phyloP scores from a whole-genome alignment of 2,888 invertebrate species.

The Drosophila paranaensis region DNA sequence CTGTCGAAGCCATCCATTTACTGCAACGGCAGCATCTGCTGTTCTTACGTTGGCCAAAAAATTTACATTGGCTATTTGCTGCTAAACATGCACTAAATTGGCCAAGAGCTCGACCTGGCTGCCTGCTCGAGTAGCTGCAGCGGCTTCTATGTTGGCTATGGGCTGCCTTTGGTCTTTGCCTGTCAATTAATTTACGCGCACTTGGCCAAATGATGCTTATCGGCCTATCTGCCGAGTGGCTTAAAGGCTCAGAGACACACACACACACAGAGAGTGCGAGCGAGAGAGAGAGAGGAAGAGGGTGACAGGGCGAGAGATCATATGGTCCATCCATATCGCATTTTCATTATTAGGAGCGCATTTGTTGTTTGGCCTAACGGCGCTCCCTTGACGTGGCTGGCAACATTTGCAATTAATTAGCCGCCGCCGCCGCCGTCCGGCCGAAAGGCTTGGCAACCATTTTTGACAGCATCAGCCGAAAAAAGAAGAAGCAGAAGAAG shows the following conservation, averaged over 20 bases:
- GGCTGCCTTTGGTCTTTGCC: slow-evolving; percentile 29
- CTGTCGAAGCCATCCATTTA: not conserved
- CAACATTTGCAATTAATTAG: slow-evolving; percentile 77
- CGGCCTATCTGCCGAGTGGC: slow-evolving; percentile 22
- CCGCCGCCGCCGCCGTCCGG: slow-evolving; percentile 42
- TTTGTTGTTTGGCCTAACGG: slow-evolving; percentile 26
- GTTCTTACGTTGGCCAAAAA: slow-evolving; percentile 35
- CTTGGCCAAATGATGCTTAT: slow-evolving; percentile 59
- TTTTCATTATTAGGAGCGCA: slow-evolving; percentile 54
- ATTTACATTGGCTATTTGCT: slow-evolving; percentile 69
- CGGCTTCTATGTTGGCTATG: slow-evolving; percentile 10
- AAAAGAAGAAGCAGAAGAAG: slow-evolving; percentile 11
- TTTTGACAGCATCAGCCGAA: slow-evolving; percentile 70
- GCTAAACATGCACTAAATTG: slow-evolving; percentile 69
- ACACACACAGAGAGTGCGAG: not conserved
- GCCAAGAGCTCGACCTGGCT: slow-evolving; percentile 30
- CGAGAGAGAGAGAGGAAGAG: not conserved
- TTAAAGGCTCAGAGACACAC: slow-evolving; percentile 11
- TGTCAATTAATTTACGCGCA: slow-evolving; percentile 76
- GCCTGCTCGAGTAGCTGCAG: not conserved
- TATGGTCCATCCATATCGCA: slow-evolving; percentile 45
- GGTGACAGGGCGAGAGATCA: slow-evolving; percentile 7
- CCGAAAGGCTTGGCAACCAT: slow-evolving; percentile 72
- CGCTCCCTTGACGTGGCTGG: slow-evolving; percentile 67
- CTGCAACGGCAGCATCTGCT: slow-evolving; percentile 11